Evolutionary conservation across 1,140 invertebrate genomes (phyloP).

Genomic region (Drosophila littoralis): DNA sequence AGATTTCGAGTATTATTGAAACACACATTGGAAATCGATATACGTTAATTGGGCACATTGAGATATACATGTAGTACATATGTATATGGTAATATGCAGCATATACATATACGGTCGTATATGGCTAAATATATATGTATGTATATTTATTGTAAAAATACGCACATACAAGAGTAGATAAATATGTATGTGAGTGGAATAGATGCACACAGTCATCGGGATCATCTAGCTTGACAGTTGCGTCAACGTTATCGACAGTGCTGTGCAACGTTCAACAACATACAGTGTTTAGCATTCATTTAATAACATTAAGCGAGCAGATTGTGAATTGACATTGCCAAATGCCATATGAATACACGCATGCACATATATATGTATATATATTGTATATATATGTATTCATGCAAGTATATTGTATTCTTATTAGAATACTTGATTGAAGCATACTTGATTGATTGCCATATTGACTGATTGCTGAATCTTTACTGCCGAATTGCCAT

Average conservation of each 20-base stretch:
- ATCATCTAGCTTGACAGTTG: no score
- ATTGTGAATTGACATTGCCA: conserved; percentile 63
- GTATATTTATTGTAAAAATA: conserved; percentile 6
- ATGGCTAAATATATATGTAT: conserved; percentile 11
- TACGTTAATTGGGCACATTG: conserved; percentile 64
- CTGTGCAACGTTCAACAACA: conserved; percentile 5
- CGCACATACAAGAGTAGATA: background rate
- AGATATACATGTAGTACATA: conserved; percentile 40
- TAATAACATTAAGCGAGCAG: conserved; percentile 2
- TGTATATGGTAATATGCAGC: conserved; percentile 17
- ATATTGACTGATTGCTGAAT: conserved; percentile 68
- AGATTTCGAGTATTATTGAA: conserved; percentile 45
- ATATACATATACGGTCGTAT: conserved; percentile 15
- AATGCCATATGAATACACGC: conserved; percentile 47
- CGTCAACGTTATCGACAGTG: background rate
- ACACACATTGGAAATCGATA: conserved; percentile 65
- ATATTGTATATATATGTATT: background rate
- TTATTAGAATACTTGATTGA: conserved; percentile 37
- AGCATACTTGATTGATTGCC: conserved; percentile 76
- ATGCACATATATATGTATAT: background rate
- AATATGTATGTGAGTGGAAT: background rate
- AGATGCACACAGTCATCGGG: background rate
- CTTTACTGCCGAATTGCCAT: conserved; percentile 11
- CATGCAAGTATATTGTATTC: background rate
- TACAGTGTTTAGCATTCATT: background rate